A percentile compares a stretch with the other conserved stretches of the same genome.
Conservation (phyloP, 2,797 vertebrate species). For the Urosaurus nigricauda region DNA sequence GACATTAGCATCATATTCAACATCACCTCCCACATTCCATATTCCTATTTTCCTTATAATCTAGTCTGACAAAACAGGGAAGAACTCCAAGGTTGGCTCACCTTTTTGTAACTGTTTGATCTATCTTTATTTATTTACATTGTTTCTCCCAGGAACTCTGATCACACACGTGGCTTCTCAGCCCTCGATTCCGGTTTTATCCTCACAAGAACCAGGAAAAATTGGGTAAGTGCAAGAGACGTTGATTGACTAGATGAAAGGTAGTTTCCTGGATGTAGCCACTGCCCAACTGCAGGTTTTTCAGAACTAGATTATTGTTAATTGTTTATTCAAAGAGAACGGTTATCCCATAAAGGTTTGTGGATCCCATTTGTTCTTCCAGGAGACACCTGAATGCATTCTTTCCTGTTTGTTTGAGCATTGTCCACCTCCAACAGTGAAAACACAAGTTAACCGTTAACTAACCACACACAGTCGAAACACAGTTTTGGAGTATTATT, state of each 20-base stretch:
- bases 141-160: neutral
- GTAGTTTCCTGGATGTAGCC: neutral
- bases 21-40: too few relatives aligned
- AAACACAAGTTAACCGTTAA: constrained; percentile 1
- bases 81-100: too few relatives aligned
- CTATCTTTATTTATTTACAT: neutral
- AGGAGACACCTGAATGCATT: neutral
- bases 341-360: neutral
- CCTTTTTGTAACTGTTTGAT: neutral
- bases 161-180: neutral
- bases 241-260: neutral
- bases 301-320: too few relatives aligned
- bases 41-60: too few relatives aligned
- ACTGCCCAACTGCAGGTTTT: neutral
- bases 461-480: accelerated
- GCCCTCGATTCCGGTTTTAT: neutral
- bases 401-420: neutral
- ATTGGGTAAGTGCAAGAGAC: neutral
- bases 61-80: too few relatives aligned
- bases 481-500: neutral
- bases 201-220: neutral
- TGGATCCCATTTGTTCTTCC: neutral
- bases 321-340: neutral
- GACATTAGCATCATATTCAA: too few relatives aligned
- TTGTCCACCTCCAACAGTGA: neutral